These are phyloP conservation scores for Arbacia lixula DNA, from an alignment of 53 echinoderm and acorn worm species.

Conservation along the genomic window DNA sequence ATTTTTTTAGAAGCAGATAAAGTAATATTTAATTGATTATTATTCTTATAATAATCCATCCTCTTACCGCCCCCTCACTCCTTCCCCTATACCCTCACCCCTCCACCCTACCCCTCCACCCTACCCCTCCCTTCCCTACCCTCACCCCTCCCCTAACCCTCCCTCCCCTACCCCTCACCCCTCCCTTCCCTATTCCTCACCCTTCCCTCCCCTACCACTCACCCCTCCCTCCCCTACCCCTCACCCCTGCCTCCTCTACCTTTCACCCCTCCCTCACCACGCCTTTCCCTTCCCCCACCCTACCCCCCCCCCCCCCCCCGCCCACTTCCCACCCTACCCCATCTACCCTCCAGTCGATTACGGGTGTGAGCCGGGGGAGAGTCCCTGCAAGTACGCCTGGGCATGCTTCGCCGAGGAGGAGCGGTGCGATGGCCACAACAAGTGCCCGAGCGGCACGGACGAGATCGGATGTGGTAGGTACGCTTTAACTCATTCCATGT, in stretches of 20 bases:
- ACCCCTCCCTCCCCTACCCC: not conserved
- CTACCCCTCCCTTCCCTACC: not conserved
- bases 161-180: not conserved
- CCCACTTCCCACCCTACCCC: not conserved
- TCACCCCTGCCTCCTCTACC: not conserved
- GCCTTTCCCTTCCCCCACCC: not conserved
- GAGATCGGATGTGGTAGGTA: slow-evolving; percentile 42
- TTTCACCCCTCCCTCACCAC: not conserved
- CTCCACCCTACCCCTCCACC: not conserved
- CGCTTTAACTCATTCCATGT: not conserved
- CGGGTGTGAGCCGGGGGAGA: not conserved
- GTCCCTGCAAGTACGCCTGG: slow-evolving; percentile 20
- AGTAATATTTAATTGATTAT: too few species aligned
- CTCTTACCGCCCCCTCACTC: too few species aligned
- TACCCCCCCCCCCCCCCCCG: not conserved
- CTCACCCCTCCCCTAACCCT: not conserved
- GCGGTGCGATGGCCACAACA: slow-evolving; percentile 10
- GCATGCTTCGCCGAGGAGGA: slow-evolving; percentile 14
- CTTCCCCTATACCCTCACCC: too few species aligned
- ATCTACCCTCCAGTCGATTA: slow-evolving; percentile 18
- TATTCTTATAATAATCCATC: too few species aligned
- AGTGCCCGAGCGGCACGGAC: slow-evolving; percentile 31
- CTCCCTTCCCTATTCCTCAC: not conserved
- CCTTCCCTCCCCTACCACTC: not conserved
- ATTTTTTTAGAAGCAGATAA: too few species aligned